Base-by-base conservation (phyloP, 2,888 invertebrate genomes). In the Stramonita haemastoma region DNA sequence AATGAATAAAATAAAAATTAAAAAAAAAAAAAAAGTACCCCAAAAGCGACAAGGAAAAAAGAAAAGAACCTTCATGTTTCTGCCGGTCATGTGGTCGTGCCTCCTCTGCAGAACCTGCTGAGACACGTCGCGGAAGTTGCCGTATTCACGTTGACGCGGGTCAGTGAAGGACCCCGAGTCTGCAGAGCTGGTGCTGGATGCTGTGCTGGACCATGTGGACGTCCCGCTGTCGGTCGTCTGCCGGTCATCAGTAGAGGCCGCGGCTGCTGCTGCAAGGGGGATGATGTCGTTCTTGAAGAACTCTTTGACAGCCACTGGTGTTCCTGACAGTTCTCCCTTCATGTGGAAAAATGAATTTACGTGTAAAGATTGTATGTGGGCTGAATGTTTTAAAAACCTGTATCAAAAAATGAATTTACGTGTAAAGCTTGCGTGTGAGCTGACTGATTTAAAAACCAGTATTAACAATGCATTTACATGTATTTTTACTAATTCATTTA, bases 251-350 rank as follows among this genome's bases (percentile, higher is more conserved):
- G 73, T 56, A n/a, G n/a, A n/a, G 46, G 4, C 46, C 46, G 4
- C 19, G 19, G 32, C 15, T 79, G 29, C 56, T 57, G 36, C 32
- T 60, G 13, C 0, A 15, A 29, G 81, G 70, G 22, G 0, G 19
- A 46, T 86, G 26, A 32, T 70, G 32, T 19, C 15, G 29, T 73
- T 56, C n/a, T 60, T 57, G 87, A 90, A 89, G 87, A 91, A 91
- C 19, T 90, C 83, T 79, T 91, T 91, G 46, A 90, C 57, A 4
- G 91, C 91, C 5, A 90, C 91, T 19, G 89, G 87, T 34, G 22
- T 57, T 17, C 83, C 90, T 34, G 70, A 73, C 77, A 87, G 88
- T 1, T 19, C 66, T 56, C 90, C 91, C 91, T 91, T 77, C 0
- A 83, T 5, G n/a, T 22, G n/a, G 4, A 73, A 46, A 46, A 46